Conservation (phyloP, 2,113 vertebrate species). For the Sprattus sprattus region DNA sequence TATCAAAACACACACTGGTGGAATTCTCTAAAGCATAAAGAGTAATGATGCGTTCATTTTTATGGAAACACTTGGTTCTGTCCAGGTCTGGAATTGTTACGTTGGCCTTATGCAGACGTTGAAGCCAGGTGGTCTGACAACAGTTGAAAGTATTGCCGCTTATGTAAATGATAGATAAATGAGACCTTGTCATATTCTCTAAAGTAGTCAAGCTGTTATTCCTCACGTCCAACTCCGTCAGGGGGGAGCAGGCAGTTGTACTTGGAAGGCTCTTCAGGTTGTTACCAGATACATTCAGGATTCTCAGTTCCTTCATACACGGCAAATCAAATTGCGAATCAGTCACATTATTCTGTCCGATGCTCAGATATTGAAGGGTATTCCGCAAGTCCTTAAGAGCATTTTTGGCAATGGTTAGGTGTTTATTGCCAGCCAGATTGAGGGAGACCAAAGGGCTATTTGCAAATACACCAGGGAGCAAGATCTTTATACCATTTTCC, state of each 20-base stretch:
- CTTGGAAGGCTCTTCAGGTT: constrained; percentile 59
- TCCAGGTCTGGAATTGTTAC: constrained; percentile 65
- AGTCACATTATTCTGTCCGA: constrained; percentile 68
- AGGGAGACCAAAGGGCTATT: constrained; percentile 66
- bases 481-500: constrained; percentile 65
- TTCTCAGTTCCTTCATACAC: constrained; percentile 62
- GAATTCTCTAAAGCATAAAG: constrained; percentile 37
- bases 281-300: constrained; percentile 71
- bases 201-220: constrained; percentile 63
- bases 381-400: constrained; percentile 61
- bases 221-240: constrained; percentile 66
- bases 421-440: constrained; percentile 69
- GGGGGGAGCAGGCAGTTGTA: constrained; percentile 58
- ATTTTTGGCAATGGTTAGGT: constrained; percentile 52
- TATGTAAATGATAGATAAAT: constrained; percentile 60
- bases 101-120: constrained; percentile 38
- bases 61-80: constrained; percentile 48
- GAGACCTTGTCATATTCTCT: constrained; percentile 33
- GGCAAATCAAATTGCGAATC: constrained; percentile 55
- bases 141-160: constrained; percentile 76
- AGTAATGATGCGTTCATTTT: constrained; percentile 9
- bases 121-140: constrained; percentile 73
- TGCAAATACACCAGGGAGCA: constrained; percentile 62
- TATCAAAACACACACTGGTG: not conserved
- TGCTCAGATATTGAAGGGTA: constrained; percentile 69